Conservation (phyloP, 64 coral and sea anemone genomes). For the Trachythela sp. region DNA sequence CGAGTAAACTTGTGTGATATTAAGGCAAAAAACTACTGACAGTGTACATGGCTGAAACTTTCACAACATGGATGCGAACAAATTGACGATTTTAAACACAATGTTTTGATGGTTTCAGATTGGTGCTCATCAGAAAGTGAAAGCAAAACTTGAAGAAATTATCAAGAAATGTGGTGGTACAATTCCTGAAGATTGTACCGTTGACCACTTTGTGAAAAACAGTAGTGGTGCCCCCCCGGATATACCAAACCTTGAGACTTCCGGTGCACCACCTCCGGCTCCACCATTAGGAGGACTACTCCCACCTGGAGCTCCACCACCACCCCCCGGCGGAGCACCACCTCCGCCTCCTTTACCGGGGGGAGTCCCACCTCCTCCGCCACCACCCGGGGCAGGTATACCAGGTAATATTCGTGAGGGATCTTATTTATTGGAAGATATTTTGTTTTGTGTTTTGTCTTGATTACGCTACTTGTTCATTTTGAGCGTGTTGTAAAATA, state of each 20-base stretch:
- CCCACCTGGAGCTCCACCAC: constrained; percentile 67
- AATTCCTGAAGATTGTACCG: constrained; percentile 81
- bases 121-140: constrained; percentile 67
- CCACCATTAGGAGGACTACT: constrained; percentile 60
- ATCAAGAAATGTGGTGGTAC: constrained; percentile 80
- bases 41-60: too few species aligned
- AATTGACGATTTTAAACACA: too few species aligned
- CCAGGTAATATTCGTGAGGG: background rate
- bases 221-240: constrained; percentile 5
- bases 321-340: constrained; percentile 40
- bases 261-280: constrained; percentile 53
- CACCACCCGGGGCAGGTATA: constrained; percentile 44
- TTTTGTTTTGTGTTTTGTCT: constrained; percentile 8
- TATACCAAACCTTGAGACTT: constrained; percentile 64
- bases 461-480: background rate
- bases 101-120: constrained; percentile 43
- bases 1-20: too few species aligned
- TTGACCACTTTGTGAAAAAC: background rate
- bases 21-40: too few species aligned
- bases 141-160: constrained; percentile 71
- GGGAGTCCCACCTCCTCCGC: constrained; percentile 64
- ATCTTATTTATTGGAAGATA: background rate
- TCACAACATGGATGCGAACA: too few species aligned
- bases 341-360: constrained; percentile 57
- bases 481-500: background rate